phyloP scores from a whole-genome alignment of 2,888 invertebrate species.

The Drosophila subsilvestris region DNA sequence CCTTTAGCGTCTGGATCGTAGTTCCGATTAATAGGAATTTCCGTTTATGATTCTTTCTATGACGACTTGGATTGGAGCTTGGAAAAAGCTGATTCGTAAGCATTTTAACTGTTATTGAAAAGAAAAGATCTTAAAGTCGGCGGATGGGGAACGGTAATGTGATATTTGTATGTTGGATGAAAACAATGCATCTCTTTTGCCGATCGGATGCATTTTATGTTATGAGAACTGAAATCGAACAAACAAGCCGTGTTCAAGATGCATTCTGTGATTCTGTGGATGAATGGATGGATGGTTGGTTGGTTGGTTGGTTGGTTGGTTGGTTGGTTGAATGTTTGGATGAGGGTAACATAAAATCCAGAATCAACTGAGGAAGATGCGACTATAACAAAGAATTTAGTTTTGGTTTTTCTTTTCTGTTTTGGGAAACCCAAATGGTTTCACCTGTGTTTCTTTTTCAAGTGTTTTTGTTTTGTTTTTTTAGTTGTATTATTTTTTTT shows the following conservation, averaged over 20 bases:
- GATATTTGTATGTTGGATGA: background rate
- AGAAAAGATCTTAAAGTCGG: background rate
- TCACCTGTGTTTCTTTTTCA: slow-evolving; percentile 60
- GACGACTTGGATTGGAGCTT: no score
- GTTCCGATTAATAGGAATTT: no score
- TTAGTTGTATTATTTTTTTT: slow-evolving; percentile 83
- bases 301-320: slow-evolving; percentile 19
- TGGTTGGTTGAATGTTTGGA: slow-evolving; percentile 23
- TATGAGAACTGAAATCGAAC: slow-evolving; percentile 27
- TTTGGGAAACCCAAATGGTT: slow-evolving; percentile 40
- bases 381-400: slow-evolving; percentile 36
- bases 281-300: slow-evolving; percentile 24
- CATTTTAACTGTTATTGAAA: background rate
- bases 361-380: slow-evolving; percentile 42
- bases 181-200: slow-evolving; percentile 1
- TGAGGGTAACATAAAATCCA: slow-evolving; percentile 40
- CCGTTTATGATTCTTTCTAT: no score
- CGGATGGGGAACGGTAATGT: background rate
- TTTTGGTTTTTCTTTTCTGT: slow-evolving; percentile 18
- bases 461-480: slow-evolving; percentile 52
- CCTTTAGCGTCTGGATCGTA: no score
- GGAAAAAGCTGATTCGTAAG: background rate
- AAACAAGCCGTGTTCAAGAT: slow-evolving; percentile 18
- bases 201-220: slow-evolving; percentile 29
- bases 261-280: slow-evolving; percentile 39